Evolutionary conservation across 2,113 vertebrate genomes (phyloP).

Genomic region (Pelusios castaneus): DNA sequence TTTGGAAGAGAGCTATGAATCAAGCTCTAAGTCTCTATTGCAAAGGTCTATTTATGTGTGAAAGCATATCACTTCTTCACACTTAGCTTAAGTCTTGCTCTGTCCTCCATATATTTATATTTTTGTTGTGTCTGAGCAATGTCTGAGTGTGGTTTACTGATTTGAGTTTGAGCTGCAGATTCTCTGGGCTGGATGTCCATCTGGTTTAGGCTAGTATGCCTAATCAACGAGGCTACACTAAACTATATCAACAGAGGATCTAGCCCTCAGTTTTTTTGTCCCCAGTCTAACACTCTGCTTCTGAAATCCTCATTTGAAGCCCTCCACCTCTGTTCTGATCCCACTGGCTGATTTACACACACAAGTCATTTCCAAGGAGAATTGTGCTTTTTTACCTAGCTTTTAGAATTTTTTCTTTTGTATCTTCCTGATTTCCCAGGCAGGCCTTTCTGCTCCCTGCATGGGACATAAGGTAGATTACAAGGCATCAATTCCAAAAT

Average conservation of each 20-base stretch:
- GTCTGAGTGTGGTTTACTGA: not conserved
- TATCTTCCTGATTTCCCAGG: not conserved
- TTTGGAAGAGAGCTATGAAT: not conserved
- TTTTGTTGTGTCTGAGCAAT: not conserved
- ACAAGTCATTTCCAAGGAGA: not conserved
- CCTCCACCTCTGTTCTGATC: not conserved
- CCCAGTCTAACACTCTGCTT: not conserved
- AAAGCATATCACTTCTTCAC: fast-evolving
- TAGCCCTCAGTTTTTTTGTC: not conserved
- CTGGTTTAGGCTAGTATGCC: not conserved
- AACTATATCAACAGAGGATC: not conserved
- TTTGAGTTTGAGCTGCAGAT: not conserved
- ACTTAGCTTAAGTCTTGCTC: not conserved
- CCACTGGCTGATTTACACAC: not conserved
- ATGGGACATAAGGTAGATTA: not conserved
- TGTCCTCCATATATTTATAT: not conserved
- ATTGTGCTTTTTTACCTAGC: not conserved
- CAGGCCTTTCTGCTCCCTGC: not conserved
- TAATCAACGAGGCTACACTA: not conserved
- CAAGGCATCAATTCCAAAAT: not conserved
- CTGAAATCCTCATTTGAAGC: not conserved
- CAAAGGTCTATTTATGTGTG: not conserved
- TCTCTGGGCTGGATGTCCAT: not conserved
- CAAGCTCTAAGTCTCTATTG: not conserved
- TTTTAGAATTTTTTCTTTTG: not conserved